Conservation (phyloP, 2,797 vertebrate genomes). For the Crossoptilon crossoptilon region DNA sequence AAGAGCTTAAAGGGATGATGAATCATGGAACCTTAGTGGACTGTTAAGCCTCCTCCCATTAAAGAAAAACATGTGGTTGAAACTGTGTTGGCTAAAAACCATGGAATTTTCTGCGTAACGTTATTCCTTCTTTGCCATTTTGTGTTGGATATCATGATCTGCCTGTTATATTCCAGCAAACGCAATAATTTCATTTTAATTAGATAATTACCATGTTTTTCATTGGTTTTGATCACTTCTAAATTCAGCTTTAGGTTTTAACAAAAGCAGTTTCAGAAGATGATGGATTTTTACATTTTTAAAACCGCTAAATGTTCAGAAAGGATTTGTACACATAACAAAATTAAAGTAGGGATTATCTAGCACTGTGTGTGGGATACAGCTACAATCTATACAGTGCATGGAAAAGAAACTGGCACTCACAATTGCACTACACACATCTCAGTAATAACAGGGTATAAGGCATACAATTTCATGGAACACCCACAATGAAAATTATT, state of each 20-base stretch:
- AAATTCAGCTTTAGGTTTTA: slow-evolving; percentile 75
- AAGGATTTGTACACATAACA: slow-evolving; percentile 79
- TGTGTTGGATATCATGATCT: slow-evolving; percentile 59
- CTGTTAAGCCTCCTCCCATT: slow-evolving; percentile 58
- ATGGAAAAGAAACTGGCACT: slow-evolving; percentile 79
- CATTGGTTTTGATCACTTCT: slow-evolving; percentile 70
- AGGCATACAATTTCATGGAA: slow-evolving; percentile 87
- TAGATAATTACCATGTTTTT: slow-evolving; percentile 71
- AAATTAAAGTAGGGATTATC: slow-evolving; percentile 83
- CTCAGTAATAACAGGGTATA: slow-evolving; percentile 84
- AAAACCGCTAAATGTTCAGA: slow-evolving; percentile 77
- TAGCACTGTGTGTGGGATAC: slow-evolving; percentile 85
- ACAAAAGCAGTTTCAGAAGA: slow-evolving; percentile 69
- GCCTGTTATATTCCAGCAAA: slow-evolving; percentile 62
- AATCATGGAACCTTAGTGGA: slow-evolving; percentile 44
- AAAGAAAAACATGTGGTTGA: slow-evolving; percentile 70
- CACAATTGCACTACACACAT: slow-evolving; percentile 79
- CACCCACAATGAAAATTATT: slow-evolving; percentile 89
- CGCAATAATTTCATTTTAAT: slow-evolving; percentile 61
- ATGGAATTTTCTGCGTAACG: slow-evolving; percentile 70
- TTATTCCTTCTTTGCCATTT: slow-evolving; percentile 67
- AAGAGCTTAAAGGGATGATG: slow-evolving; percentile 44
- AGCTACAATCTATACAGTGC: slow-evolving; percentile 78
- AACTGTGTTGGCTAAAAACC: slow-evolving; percentile 65
- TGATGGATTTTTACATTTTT: slow-evolving; percentile 74